Conservation (phyloP, 2,888 invertebrate genomes). For the Caenorhabditis sp. region DNA sequence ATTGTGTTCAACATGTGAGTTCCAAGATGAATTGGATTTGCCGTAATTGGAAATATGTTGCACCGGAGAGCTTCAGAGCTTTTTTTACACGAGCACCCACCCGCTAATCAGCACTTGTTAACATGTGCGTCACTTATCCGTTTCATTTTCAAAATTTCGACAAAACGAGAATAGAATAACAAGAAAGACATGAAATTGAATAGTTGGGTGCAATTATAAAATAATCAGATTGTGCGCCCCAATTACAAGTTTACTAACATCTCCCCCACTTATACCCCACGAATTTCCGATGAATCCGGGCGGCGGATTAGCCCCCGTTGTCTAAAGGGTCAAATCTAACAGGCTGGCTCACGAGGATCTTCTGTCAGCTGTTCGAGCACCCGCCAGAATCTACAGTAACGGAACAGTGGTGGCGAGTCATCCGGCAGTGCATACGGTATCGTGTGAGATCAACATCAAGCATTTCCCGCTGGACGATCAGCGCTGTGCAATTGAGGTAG, state of each 20-base stretch:
- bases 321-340: slow-evolving; percentile 73
- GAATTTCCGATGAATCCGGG: slow-evolving; percentile 27
- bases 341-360: slow-evolving; percentile 81
- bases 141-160: neutral
- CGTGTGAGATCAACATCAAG: slow-evolving; percentile 79
- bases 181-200: no score
- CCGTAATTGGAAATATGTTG: slow-evolving; percentile 4
- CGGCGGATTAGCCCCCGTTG: slow-evolving; percentile 60
- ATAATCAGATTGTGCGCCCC: no score
- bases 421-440: slow-evolving; percentile 81
- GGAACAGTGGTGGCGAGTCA: slow-evolving; percentile 79
- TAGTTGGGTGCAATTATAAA: neutral
- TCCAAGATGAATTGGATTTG: slow-evolving; percentile 9
- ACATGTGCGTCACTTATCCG: slow-evolving; percentile 26
- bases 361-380: slow-evolving; percentile 76
- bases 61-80: neutral
- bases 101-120: slow-evolving; percentile 27
- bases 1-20: slow-evolving; percentile 93
- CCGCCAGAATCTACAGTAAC: slow-evolving; percentile 74
- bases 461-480: slow-evolving; percentile 77
- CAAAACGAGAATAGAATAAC: no score
- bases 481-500: slow-evolving; percentile 78
- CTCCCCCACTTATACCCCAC: slow-evolving; percentile 8
- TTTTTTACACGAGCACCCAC: neutral
- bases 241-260: neutral